Conservation (phyloP, 2,797 vertebrate genomes). For the Channa striata region DNA sequence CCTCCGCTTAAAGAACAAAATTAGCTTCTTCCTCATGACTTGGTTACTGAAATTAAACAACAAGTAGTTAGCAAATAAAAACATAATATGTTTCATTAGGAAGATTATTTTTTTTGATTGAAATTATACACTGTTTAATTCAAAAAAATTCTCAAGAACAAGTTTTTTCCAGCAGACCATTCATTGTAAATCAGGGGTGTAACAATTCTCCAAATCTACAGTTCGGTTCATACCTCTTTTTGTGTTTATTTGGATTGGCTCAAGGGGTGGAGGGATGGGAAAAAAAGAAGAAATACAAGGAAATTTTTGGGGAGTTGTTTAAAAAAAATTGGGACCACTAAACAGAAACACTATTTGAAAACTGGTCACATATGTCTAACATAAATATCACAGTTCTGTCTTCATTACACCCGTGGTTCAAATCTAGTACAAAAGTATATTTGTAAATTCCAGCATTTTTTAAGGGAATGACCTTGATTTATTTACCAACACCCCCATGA, state of each 20-base stretch:
- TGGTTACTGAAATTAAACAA: slow-evolving; percentile 91
- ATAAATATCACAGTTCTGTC: no score
- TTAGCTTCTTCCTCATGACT: slow-evolving; percentile 99
- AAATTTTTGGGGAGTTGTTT: no score
- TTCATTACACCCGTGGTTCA: no score
- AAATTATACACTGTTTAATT: neutral
- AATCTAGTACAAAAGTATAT: neutral
- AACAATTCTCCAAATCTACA: no score
- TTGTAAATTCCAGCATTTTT: neutral
- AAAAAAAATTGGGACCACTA: no score
- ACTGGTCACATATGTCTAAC: no score
- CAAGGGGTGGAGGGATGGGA: no score
- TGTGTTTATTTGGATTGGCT: no score
- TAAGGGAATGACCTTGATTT: slow-evolving; percentile 3
- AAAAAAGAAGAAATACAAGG: no score
- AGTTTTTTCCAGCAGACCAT: neutral
- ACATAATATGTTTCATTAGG: neutral
- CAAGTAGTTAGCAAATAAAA: neutral
- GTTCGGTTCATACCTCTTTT: no score
- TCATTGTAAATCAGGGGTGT: neutral
- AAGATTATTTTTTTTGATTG: no score
- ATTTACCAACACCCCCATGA: neutral
- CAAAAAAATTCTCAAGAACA: neutral
- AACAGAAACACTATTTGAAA: no score
- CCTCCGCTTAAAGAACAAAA: slow-evolving; percentile 99